Evolutionary conservation across 1,140 invertebrate species (phyloP).

Genomic region (Apis dorsata): DNA sequence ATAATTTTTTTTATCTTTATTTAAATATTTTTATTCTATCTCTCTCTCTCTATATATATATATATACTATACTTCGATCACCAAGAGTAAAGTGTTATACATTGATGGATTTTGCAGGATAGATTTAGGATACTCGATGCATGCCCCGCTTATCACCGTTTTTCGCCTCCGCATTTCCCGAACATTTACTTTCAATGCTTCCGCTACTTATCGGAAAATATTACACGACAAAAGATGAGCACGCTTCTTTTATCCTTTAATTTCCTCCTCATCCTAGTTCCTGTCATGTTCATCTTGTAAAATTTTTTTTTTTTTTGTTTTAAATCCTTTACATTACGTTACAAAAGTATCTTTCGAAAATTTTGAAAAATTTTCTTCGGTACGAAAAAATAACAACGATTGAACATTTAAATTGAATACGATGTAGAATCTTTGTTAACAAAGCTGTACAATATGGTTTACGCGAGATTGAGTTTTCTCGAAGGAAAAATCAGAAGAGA

Average conservation of each 20-base stretch:
- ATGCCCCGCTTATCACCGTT: slow-evolving; percentile 3
- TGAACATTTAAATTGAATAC: neutral
- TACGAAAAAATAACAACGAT: neutral
- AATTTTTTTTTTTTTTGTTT: too few relatives aligned
- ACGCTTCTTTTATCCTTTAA: slow-evolving; percentile 26
- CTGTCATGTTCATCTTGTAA: neutral
- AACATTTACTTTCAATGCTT: slow-evolving; percentile 44
- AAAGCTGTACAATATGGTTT: neutral
- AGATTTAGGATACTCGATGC: neutral
- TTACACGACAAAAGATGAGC: slow-evolving; percentile 40
- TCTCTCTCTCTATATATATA: too few relatives aligned
- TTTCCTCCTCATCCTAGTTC: neutral
- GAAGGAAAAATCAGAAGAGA: slow-evolving; percentile 5
- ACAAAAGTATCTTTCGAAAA: too few relatives aligned
- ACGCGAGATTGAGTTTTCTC: neutral
- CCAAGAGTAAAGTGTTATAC: neutral
- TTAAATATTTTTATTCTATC: too few relatives aligned
- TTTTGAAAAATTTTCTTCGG: too few relatives aligned
- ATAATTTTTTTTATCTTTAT: too few relatives aligned
- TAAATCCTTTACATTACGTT: too few relatives aligned
- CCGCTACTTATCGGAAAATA: slow-evolving; percentile 39
- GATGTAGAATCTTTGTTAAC: neutral
- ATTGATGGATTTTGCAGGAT: neutral
- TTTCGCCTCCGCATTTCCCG: slow-evolving; percentile 21
- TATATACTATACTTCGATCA: too few relatives aligned